phyloP scores from a whole-genome alignment of 2,797 vertebrate species.

The Erethizon dorsatum region DNA sequence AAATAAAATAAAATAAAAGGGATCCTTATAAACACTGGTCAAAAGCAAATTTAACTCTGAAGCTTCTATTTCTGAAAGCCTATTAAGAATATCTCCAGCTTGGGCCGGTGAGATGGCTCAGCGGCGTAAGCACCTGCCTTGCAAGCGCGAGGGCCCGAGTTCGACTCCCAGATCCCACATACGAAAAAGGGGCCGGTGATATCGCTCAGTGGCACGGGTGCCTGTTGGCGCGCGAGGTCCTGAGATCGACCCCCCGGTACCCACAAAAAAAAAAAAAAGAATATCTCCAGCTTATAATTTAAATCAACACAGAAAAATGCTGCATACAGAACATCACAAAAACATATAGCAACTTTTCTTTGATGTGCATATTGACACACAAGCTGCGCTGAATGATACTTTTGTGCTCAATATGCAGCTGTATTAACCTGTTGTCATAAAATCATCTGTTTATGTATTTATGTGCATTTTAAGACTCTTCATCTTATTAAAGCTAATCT shows the following conservation, averaged over 20 bases:
- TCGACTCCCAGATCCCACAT: too few species aligned
- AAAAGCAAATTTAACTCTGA: conserved; percentile 13
- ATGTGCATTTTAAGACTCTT: neutral
- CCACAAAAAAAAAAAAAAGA: too few species aligned
- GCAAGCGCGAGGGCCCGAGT: too few species aligned
- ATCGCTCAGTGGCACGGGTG: too few species aligned
- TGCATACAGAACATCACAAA: neutral
- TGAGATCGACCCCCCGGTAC: too few species aligned
- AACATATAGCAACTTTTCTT: neutral
- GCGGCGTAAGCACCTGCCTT: too few species aligned
- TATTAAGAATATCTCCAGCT: neutral
- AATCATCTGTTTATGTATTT: neutral
- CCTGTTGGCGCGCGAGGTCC: too few species aligned
- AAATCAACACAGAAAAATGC: conserved; percentile 9
- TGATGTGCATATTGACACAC: neutral
- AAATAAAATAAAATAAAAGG: neutral
- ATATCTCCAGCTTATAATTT: neutral
- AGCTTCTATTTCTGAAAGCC: conserved; percentile 13
- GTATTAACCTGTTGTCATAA: neutral
- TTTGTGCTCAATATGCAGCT: neutral
- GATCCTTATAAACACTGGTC: neutral
- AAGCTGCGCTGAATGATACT: neutral
- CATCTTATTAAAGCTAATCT: neutral
- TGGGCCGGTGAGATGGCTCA: too few species aligned
- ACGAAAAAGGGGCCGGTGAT: too few species aligned